Evolutionary conservation across 2,888 invertebrate genomes (phyloP).

Genomic region (Nebria brevicollis): DNA sequence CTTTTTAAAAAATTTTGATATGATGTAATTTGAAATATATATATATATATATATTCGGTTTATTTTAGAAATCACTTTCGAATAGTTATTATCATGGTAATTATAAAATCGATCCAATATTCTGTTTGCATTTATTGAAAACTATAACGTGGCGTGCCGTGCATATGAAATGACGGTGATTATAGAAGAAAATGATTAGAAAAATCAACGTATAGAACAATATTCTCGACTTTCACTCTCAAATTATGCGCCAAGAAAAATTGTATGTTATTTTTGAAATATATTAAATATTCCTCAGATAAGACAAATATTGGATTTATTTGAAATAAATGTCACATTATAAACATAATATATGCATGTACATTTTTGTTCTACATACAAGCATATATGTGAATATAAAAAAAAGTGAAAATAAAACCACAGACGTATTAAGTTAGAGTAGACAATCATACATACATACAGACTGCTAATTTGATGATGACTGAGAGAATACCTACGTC

Average conservation of each 20-base stretch:
- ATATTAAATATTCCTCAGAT: too few species aligned
- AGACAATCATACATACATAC: conserved; percentile 18
- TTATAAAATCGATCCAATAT: background rate
- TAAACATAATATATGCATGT: too few species aligned
- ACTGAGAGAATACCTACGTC: conserved; percentile 42
- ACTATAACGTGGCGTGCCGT: background rate
- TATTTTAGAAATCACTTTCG: background rate
- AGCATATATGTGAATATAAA: background rate
- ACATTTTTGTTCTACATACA: too few species aligned
- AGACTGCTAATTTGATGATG: conserved; percentile 44
- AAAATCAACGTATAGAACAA: background rate
- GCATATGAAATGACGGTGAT: background rate
- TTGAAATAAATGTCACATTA: too few species aligned
- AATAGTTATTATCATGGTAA: background rate
- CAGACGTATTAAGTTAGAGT: background rate
- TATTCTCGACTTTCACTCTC: background rate
- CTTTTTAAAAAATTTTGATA: too few species aligned
- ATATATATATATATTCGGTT: background rate
- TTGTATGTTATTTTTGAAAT: too few species aligned
- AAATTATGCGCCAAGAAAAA: background rate
- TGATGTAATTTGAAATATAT: too few species aligned
- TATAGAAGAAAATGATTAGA: background rate
- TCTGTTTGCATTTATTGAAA: background rate
- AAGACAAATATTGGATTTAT: too few species aligned
- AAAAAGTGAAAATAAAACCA: background rate